Base-by-base conservation (phyloP, 2,888 invertebrate genomes). In the Dorcus parallelipipedus region DNA sequence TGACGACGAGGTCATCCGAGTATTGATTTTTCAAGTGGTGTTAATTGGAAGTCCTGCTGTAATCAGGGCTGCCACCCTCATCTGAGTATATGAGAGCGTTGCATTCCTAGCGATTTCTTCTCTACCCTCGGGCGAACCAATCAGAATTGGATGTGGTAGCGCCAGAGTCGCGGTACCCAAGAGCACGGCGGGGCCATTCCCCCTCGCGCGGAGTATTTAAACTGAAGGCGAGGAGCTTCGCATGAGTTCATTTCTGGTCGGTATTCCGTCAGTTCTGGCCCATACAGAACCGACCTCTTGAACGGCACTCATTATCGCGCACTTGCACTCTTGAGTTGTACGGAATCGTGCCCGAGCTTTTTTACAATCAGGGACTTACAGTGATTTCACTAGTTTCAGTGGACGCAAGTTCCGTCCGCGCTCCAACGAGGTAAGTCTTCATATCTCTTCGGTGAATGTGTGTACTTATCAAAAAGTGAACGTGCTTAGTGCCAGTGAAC, bases 181-280 rank as follows among this genome's bases (percentile, higher is more conserved):
- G 84, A 84, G 84, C 84, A 81, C 81, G 65, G 79, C 78, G 74
- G 74, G 76, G 73, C 73, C 79, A 79, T 79, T 81, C 81, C 83
- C 81, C 83, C 83, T 82, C 83, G 79, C 79, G 76, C 75, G 76
- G 76, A 80, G 80, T 83, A 83, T 83, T 83, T 83, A 83, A 83
- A 82, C 80, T 82, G 80, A 80, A 79, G 80, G 78, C 80, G 79
- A 80, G 76, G 78, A 79, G 80, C 82, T 80, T 79, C 80, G 80
- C 81, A 81, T 80, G 82, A 83, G 82, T 83, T 82, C 80, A 82
- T 79, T 82, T 80, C 81, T 81, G 81, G 80, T 79, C 80, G 80
- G 73, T 71, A 66, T 66, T 64, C 67, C 66, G 67, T 69, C 64
- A 67, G 64, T 66, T 63, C 63, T 63, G 61, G 58, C 62, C 60